Conservation (phyloP, 2,113 vertebrate genomes). For the Takifugu bimaculatus region DNA sequence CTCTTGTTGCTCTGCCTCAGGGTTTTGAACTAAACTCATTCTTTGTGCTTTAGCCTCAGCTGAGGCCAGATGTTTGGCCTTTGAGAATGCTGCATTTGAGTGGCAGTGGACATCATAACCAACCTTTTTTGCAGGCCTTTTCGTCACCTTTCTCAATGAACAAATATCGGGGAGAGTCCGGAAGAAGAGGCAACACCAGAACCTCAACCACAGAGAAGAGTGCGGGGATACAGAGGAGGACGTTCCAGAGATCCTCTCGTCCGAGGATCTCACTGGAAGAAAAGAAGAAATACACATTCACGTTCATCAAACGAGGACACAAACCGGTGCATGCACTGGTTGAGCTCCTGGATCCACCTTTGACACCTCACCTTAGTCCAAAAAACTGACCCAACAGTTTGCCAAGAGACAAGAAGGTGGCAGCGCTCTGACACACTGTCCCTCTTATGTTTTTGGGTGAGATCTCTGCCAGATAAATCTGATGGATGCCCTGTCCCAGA, state of each 20-base stretch:
- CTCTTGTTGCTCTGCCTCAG: too few species aligned
- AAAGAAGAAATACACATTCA: not conserved
- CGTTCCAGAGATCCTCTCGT: slow-evolving; percentile 64
- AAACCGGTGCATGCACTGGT: not conserved
- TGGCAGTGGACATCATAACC: not conserved
- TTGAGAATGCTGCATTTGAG: too few species aligned
- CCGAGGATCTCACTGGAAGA: slow-evolving; percentile 72
- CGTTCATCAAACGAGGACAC: not conserved
- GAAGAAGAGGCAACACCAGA: slow-evolving; percentile 64
- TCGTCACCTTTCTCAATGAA: slow-evolving; percentile 72
- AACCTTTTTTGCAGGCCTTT: slow-evolving; percentile 67
- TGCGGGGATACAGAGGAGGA: slow-evolving; percentile 62
- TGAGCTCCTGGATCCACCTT: not conserved
- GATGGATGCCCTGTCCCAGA: slow-evolving; percentile 46
- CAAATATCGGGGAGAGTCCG: slow-evolving; percentile 73
- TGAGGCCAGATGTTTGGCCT: too few species aligned
- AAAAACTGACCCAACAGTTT: slow-evolving; percentile 70
- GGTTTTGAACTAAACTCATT: too few species aligned
- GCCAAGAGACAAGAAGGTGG: slow-evolving; percentile 58
- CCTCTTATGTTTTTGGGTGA: slow-evolving; percentile 68
- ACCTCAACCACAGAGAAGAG: slow-evolving; percentile 61
- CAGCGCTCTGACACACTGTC: slow-evolving; percentile 51
- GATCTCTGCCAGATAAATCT: slow-evolving; percentile 72
- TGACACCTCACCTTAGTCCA: slow-evolving; percentile 64
- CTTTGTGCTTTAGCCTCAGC: too few species aligned